Base-by-base conservation (phyloP, 2,113 vertebrate species). In the Mastomys natalensis region DNA sequence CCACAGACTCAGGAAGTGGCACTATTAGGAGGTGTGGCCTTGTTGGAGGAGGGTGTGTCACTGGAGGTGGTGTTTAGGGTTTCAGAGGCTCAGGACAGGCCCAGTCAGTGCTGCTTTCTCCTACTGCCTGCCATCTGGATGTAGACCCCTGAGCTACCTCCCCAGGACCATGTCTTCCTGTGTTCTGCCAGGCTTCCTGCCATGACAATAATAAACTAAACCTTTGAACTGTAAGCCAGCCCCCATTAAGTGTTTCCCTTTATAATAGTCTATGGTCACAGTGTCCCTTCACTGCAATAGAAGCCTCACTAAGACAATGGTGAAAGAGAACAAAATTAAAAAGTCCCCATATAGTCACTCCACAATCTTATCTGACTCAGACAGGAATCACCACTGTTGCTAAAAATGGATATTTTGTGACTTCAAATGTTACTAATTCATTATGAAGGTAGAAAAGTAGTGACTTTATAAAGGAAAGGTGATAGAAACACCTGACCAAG, bases 381-480 rank as follows among this genome's bases (percentile, higher is more conserved):
- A 45, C n/a, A 93, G 40, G 26, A 89, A 62, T 81, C 80, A 93
- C 48, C 70, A 76, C 72, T 74, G 60, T 43, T 37, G 48, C 29
- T 37, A 74, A 85, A 76, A 90, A 72, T 22, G n/a, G 24, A 7
- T 60, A 78, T 81, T 95, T 91, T 70, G 10, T 60, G 48, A 77
- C 40, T 92, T 96, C 62, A 93, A 90, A 87, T 95, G 62, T 92
- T 64, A 80, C 2, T 43, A 43, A 86, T 34, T 93, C 26, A 88
- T 43, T 94, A 37, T 53, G 84, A 95, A 95, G 43, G 34, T 8
- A 88, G 53, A 81, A 70, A 84, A 40, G 26, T 0, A 89, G 37
- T n/a, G 73, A 78, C 37, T 72, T 91, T 76, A 70, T 24, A 58
- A 90, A 89, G 76, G 53, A 90, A 86, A 94, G 89, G 81, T 70